These are phyloP conservation scores for Aurelia aurita complex sp. Pacific DNA, from an alignment of 30 jellyfish, hydroid and myxozoan species.

Conservation along the genomic window DNA sequence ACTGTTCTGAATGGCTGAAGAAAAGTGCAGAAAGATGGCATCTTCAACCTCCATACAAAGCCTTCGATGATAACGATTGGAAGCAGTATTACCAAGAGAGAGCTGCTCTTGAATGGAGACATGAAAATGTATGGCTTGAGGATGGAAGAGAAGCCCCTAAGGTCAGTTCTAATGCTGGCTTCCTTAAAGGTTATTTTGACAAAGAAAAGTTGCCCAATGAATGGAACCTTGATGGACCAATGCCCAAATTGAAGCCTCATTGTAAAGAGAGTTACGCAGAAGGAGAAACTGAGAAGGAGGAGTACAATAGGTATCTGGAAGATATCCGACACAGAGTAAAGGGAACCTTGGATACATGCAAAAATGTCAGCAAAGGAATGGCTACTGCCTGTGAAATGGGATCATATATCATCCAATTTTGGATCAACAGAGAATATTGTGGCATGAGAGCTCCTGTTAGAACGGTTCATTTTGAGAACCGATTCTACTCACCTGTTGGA, in stretches of 20 bases:
- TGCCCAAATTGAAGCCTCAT: slow-evolving; percentile 1
- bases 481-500: too few species aligned
- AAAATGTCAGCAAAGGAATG: background rate
- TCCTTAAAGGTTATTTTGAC: background rate
- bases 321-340: background rate
- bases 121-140: slow-evolving; percentile 2
- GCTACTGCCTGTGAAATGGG: background rate
- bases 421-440: too few species aligned
- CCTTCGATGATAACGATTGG: background rate
- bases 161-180: background rate
- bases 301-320: background rate
- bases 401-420: too few species aligned
- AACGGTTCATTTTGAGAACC: too few species aligned
- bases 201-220: background rate
- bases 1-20: slow-evolving; percentile 5
- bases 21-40: background rate
- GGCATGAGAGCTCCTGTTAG: too few species aligned
- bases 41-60: slow-evolving; percentile 1
- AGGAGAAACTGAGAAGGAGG: slow-evolving; percentile 1
- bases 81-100: slow-evolving; percentile 10
- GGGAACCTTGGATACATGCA: background rate
- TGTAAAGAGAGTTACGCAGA: background rate
- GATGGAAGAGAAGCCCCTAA: background rate
- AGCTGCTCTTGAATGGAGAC: slow-evolving; percentile 1
- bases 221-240: slow-evolving; percentile 4